A percentile compares a stretch with the other conserved stretches of the same genome.
Evolutionary conservation across 2,888 invertebrate species (phyloP).

Genomic region (Mythimna lalbum): DNA sequence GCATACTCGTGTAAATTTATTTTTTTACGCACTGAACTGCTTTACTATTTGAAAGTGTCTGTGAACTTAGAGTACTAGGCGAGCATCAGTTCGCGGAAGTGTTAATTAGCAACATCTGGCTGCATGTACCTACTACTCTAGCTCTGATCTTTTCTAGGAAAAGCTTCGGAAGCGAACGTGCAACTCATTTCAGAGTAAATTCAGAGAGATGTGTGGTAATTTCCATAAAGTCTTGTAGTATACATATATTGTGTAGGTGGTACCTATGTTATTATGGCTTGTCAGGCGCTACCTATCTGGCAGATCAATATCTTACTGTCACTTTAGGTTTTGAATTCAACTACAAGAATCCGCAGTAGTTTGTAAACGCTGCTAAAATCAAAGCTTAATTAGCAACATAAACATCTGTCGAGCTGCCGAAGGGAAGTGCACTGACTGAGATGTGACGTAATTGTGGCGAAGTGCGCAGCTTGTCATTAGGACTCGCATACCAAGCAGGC

Average conservation of each 20-base stretch:
- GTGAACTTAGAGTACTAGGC: neutral
- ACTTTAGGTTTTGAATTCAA: neutral
- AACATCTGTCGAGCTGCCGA: conserved; percentile 23
- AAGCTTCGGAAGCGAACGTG: neutral
- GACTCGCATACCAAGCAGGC: conserved; percentile 43
- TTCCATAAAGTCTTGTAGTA: no score
- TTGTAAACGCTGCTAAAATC: neutral
- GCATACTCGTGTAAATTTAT: no score
- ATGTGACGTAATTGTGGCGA: conserved; percentile 29
- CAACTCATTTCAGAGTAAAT: neutral
- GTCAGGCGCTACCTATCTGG: neutral
- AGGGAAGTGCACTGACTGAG: conserved; percentile 14
- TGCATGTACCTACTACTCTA: neutral
- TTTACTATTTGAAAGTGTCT: neutral
- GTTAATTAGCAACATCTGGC: conserved; percentile 2
- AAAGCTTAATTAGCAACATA: conserved; percentile 36
- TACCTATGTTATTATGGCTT: neutral
- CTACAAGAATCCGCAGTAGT: neutral
- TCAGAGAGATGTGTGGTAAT: neutral
- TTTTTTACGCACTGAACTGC: neutral
- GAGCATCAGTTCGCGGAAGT: conserved; percentile 1
- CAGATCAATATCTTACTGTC: neutral
- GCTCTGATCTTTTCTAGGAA: neutral
- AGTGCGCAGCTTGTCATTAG: conserved; percentile 46
- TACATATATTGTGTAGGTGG: neutral